These are phyloP conservation scores for Polietes domitor DNA, from an alignment of 2,888 invertebrate species.

Conservation along the genomic window DNA sequence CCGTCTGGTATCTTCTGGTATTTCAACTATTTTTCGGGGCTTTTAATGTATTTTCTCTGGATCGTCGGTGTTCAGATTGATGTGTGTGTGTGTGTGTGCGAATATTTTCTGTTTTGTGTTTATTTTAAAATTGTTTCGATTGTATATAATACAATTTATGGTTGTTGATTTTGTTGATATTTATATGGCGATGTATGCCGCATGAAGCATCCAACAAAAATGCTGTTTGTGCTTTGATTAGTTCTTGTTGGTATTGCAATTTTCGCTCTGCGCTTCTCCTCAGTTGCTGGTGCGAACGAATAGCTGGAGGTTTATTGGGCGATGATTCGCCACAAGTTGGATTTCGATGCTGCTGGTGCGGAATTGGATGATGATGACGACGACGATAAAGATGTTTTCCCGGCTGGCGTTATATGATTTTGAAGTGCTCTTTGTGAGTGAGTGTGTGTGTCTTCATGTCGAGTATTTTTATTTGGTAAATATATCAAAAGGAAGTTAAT, in stretches of 20 bases:
- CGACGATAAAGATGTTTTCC: neutral
- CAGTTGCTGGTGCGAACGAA: neutral
- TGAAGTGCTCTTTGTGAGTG: neutral
- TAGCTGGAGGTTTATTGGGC: neutral
- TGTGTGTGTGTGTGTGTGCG: no score
- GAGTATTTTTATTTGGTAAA: conserved; percentile 11
- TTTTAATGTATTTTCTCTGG: neutral
- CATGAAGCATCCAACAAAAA: neutral
- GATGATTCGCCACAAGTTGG: neutral
- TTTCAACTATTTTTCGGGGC: conserved; percentile 44
- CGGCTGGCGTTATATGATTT: neutral
- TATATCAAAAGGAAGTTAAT: conserved; percentile 41
- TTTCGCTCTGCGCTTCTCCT: neutral
- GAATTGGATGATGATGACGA: neutral
- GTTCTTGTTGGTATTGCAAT: neutral
- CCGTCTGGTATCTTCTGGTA: conserved; percentile 42
- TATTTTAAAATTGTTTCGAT: conserved; percentile 27
- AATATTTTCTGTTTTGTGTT: conserved; percentile 20
- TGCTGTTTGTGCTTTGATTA: neutral
- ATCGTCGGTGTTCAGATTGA: neutral
- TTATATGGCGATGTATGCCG: neutral
- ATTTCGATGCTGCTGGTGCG: neutral
- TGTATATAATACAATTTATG: conserved; percentile 39
- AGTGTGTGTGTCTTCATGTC: conserved; percentile 1
- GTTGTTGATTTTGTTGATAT: conserved; percentile 23